phyloP scores from a whole-genome alignment of 2,888 invertebrate species.

The Lepidonotus clava region DNA sequence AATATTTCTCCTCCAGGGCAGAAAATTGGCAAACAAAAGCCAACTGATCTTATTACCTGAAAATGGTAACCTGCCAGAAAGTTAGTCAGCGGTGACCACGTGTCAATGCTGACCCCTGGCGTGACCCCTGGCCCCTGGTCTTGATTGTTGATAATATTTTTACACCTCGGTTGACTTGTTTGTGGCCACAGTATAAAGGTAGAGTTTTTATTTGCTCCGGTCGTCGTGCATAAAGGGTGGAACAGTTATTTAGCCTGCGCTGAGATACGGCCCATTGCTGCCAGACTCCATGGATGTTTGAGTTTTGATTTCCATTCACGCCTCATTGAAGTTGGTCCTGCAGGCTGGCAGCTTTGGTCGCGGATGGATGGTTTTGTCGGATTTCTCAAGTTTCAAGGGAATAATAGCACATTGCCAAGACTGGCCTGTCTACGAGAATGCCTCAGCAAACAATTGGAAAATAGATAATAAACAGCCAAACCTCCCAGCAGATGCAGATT shows the following conservation, averaged over 20 bases:
- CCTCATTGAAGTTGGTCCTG: neutral
- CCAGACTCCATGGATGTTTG: too few relatives aligned
- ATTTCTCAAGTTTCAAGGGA: neutral
- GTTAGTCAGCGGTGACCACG: neutral
- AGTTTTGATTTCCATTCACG: neutral
- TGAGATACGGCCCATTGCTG: neutral
- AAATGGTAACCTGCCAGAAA: neutral
- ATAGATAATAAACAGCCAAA: neutral
- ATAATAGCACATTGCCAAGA: too few relatives aligned
- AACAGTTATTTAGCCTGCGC: neutral
- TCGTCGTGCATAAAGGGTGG: neutral
- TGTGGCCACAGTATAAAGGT: neutral
- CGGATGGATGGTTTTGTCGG: neutral
- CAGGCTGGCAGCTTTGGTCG: neutral
- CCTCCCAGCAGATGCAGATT: neutral
- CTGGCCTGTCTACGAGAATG: too few relatives aligned
- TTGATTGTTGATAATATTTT: conserved; percentile 14
- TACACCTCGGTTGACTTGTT: neutral
- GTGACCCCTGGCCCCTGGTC: neutral
- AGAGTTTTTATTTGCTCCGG: neutral
- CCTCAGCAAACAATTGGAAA: neutral
- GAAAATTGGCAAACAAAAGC: neutral
- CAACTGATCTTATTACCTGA: neutral
- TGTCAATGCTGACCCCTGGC: neutral
- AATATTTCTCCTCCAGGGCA: conserved; percentile 11